Conservation (phyloP, 2,113 vertebrate genomes). For the Eublepharis macularius region DNA sequence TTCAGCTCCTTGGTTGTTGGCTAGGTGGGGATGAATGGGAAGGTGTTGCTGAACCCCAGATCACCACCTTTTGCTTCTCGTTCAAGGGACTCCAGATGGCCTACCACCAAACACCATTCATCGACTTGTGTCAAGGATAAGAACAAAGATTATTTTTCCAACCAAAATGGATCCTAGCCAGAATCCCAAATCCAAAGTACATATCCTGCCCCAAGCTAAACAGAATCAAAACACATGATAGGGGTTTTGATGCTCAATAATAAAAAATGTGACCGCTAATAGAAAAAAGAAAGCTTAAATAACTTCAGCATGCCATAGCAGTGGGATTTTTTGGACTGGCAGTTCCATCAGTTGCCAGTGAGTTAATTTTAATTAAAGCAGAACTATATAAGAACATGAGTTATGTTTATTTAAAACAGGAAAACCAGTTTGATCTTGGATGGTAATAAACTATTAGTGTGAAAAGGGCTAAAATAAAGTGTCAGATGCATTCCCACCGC, state of each 20-base stretch:
- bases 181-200: not conserved
- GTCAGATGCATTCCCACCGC: not conserved
- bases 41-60: not conserved
- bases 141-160: not conserved
- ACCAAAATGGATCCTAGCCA: not conserved
- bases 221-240: not conserved
- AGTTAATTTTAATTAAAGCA: conserved; percentile 8
- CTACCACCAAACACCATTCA: not conserved
- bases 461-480: not conserved
- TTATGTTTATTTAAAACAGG: not conserved
- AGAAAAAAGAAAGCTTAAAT: not conserved
- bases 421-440: not conserved
- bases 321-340: not conserved
- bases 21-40: not conserved
- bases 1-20: not conserved
- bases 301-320: not conserved
- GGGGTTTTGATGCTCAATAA: not conserved
- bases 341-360: not conserved
- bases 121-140: not conserved
- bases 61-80: not conserved
- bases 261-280: not conserved
- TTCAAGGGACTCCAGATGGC: not conserved
- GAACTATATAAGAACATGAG: not conserved
- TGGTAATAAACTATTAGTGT: not conserved
- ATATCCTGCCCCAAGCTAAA: not conserved